Evolutionary conservation across 1,140 invertebrate genomes (phyloP), one percentile per base, ranked within the genome.

Genomic region (Theocolax elegans): DNA sequence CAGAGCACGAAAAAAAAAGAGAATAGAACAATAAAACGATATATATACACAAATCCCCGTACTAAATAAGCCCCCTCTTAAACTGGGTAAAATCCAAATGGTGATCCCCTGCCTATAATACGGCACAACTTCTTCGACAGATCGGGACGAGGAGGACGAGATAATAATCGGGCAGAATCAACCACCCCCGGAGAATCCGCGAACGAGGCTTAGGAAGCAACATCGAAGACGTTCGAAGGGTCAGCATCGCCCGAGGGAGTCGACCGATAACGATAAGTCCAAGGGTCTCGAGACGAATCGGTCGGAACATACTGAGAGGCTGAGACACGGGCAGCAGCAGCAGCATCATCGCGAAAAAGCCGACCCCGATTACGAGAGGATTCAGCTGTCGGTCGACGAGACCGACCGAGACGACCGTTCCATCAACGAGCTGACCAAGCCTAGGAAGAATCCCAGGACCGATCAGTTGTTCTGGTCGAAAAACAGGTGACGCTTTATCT

Each of bases 141-240:
- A 70, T 59, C 69, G 35, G 35, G 71, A 75, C 70, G 78, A 80
- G 25, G 77, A 79, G 13, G 74, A 79, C n/a, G 77, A 81, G 68
- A 76, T 79, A 58, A 69, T 76, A 59, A 76, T 79, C 35, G 74
- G 72, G 1, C 72, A 78, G 53, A 44, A 70, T 38, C 44, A 66
- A 66, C 64, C 23, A 67, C 8, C 53, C 23, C 10, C 53, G 60
- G 59, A 68, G 46, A 67, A 40, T 25, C 62, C 23, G 10, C 7
- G 3, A 38, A 21, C 59, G 25, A 74, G 51, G 71, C 72, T 71
- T 62, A 74, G 64, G 65, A 74, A 60, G 31, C 72, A 72, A 31
- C 21, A 71, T 19, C 72, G 72, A 19, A 49, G 48, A n/a, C n/a
- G 71, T 44, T 23, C 70, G 58, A 29, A 62, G 74, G 51, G 74